These are phyloP conservation scores for Hippolais icterina DNA, from an alignment of 2,113 vertebrate species.

Conservation along the genomic window DNA sequence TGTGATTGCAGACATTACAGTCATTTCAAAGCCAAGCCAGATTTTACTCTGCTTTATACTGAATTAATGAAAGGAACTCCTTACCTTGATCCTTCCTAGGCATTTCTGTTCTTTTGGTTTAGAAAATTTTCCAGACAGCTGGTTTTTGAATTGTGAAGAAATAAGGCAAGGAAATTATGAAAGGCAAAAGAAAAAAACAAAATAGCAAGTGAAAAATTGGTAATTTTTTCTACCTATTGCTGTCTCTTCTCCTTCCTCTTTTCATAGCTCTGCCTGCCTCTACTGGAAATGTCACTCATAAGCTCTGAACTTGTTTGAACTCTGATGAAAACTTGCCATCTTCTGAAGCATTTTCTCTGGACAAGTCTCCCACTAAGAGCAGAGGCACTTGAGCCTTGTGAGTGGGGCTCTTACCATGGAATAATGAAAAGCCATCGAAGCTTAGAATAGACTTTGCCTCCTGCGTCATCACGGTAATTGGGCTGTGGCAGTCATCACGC, in stretches of 20 bases:
- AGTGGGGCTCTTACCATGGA: neutral
- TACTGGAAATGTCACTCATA: neutral
- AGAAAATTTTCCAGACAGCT: neutral
- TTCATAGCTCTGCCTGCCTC: neutral
- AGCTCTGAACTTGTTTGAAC: neutral
- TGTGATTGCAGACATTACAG: neutral
- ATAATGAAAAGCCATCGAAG: neutral
- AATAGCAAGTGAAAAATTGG: neutral
- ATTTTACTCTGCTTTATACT: neutral
- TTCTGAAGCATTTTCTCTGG: neutral
- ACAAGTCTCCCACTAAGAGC: neutral
- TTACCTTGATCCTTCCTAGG: neutral
- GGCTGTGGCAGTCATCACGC: neutral
- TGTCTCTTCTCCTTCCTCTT: neutral
- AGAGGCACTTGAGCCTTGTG: neutral
- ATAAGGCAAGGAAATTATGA: neutral
- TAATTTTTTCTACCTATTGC: neutral
- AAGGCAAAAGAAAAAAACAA: neutral
- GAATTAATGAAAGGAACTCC: neutral
- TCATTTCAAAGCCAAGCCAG: neutral
- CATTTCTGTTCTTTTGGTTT: neutral
- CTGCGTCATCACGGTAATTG: slow-evolving; percentile 21
- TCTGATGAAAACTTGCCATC: neutral
- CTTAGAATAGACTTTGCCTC: neutral
- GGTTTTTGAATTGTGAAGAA: neutral